phyloP scores from a whole-genome alignment of 2,888 invertebrate species.

The Danaus chrysippus region DNA sequence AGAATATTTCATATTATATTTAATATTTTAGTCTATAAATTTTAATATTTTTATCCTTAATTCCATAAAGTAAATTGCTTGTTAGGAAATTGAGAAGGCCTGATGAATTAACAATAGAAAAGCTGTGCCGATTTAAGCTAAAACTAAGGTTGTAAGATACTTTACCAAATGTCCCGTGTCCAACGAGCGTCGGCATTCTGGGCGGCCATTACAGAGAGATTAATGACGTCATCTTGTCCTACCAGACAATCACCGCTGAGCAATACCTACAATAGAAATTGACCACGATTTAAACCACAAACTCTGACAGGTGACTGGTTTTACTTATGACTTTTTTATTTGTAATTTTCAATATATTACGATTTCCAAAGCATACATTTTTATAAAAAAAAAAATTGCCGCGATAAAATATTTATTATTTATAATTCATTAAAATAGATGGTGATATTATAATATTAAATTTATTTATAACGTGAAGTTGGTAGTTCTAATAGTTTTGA shows the following conservation, averaged over 20 bases:
- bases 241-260: slow-evolving; percentile 45
- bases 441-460: no score
- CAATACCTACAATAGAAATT: slow-evolving; percentile 17
- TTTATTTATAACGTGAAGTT: no score
- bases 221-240: slow-evolving; percentile 67
- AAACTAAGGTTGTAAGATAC: slow-evolving; percentile 2
- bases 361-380: no score
- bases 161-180: slow-evolving; percentile 38
- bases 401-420: no score
- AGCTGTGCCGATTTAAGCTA: background rate
- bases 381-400: no score
- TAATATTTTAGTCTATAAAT: no score
- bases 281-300: slow-evolving; percentile 18
- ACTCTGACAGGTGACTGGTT: slow-evolving; percentile 7
- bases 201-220: slow-evolving; percentile 63
- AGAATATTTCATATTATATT: no score
- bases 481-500: no score
- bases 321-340: background rate
- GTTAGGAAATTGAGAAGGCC: no score
- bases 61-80: no score
- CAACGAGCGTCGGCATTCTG: slow-evolving; percentile 51
- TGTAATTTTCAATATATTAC: background rate
- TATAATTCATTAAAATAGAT: no score
- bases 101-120: background rate
- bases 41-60: no score